Evolutionary conservation across 2,888 invertebrate species (phyloP).

Genomic region (Syrista parreyssii): DNA sequence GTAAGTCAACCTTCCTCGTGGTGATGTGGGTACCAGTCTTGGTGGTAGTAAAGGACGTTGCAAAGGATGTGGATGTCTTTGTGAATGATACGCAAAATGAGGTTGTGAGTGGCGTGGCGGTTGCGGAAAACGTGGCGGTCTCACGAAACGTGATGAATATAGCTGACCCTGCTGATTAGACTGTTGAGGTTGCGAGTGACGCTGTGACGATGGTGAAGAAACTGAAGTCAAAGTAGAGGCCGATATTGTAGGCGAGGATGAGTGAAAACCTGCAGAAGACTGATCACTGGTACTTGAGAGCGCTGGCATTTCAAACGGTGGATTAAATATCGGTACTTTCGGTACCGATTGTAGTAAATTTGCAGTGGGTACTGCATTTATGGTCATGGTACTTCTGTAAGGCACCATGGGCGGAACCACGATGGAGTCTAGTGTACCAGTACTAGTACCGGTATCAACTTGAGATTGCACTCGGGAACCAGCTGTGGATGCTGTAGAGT

Average conservation of each 20-base stretch:
- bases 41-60: not conserved
- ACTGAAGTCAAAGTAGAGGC: not conserved
- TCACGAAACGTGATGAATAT: not conserved
- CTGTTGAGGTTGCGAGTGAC: not conserved
- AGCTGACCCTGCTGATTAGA: not conserved
- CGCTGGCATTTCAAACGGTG: not conserved
- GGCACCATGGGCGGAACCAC: constrained; percentile 10
- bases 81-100: not conserved
- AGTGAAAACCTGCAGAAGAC: not conserved
- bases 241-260: not conserved
- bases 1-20: not conserved
- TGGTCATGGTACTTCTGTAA: constrained; percentile 28
- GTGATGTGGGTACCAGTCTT: not conserved
- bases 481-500: constrained; percentile 13
- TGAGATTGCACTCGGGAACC: not conserved
- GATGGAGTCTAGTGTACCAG: not conserved
- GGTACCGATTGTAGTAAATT: constrained; percentile 37
- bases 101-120: not conserved
- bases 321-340: not conserved
- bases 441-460: not conserved
- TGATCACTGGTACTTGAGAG: not conserved
- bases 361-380: constrained; percentile 45
- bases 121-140: not conserved
- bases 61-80: not conserved
- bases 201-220: not conserved